Percentiles rank a stretch among this genome's conserved stretches.
These are phyloP conservation scores for Phengaris arion DNA, from an alignment of 2,888 invertebrate genomes.

Conservation along the genomic window DNA sequence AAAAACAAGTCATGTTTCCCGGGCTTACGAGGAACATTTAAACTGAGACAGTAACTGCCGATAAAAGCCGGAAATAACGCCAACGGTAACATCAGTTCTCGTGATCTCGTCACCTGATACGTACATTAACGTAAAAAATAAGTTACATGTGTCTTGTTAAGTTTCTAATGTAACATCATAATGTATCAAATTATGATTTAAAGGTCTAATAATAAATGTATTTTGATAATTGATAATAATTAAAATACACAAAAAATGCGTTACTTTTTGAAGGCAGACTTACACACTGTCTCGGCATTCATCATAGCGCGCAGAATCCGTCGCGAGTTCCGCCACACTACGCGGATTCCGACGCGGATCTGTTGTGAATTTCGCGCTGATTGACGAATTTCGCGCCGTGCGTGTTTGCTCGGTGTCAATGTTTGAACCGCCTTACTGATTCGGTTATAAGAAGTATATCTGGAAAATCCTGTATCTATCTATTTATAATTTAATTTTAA, in stretches of 20 bases:
- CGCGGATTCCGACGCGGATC: no score
- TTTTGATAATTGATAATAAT: no score
- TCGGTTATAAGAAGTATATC: not conserved
- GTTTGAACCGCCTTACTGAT: not conserved
- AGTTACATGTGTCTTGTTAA: slow-evolving; percentile 31
- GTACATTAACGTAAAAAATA: slow-evolving; percentile 39
- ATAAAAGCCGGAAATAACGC: slow-evolving; percentile 68
- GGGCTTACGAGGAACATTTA: slow-evolving; percentile 44
- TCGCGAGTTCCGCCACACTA: no score
- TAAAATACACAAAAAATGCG: no score
- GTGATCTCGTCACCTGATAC: slow-evolving; percentile 66
- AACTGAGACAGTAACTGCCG: slow-evolving; percentile 43
- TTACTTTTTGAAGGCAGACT: no score
- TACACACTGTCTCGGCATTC: no score
- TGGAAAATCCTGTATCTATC: not conserved
- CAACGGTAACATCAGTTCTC: slow-evolving; percentile 72
- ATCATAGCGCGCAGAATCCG: no score
- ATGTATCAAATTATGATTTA: not conserved
- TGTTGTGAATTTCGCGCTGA: no score
- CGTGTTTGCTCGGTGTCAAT: no score
- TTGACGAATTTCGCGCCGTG: no score
- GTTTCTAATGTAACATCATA: slow-evolving; percentile 13
- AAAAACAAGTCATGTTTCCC: slow-evolving; percentile 32
- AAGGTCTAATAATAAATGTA: not conserved
- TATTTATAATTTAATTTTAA: no score